A percentile compares a stretch with the other conserved stretches of the same genome.
phyloP scores from a whole-genome alignment of 2,888 invertebrate species.

The Cenopis cana region DNA sequence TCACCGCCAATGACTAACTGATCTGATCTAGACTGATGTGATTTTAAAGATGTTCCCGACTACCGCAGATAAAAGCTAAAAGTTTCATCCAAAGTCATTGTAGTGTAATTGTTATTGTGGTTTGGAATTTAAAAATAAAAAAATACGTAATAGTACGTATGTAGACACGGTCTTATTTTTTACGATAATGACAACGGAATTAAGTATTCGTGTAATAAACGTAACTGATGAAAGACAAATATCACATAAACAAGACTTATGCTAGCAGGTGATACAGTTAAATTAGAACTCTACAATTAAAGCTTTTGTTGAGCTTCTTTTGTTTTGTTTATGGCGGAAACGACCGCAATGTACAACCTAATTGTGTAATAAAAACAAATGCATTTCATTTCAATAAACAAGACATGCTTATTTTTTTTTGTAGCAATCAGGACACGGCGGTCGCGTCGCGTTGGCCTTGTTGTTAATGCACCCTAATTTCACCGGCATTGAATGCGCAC shows the following conservation, averaged over 20 bases:
- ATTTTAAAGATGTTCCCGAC: conserved; percentile 43
- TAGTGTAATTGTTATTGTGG: background rate
- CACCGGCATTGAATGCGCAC: conserved; percentile 69
- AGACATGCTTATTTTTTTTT: conserved; percentile 12
- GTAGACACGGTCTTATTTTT: background rate
- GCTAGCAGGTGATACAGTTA: background rate
- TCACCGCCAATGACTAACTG: conserved; percentile 52
- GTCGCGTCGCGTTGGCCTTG: conserved; percentile 75
- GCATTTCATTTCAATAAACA: background rate
- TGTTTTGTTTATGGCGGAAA: conserved; percentile 59
- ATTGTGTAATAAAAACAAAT: conserved; percentile 44
- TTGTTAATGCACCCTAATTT: conserved; percentile 84
- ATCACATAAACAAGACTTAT: background rate
- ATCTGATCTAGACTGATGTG: conserved; percentile 46
- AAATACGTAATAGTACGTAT: background rate
- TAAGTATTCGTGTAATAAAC: background rate
- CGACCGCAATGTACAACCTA: conserved; percentile 66
- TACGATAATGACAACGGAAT: background rate
- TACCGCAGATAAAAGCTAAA: conserved; percentile 22
- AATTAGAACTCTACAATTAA: background rate
- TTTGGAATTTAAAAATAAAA: background rate
- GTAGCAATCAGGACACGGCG: conserved; percentile 56
- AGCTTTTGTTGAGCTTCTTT: background rate
- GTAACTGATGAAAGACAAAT: background rate
- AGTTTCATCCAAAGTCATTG: background rate